Conservation (phyloP, 2,888 invertebrate species). For the Seladonia tumulorum region DNA sequence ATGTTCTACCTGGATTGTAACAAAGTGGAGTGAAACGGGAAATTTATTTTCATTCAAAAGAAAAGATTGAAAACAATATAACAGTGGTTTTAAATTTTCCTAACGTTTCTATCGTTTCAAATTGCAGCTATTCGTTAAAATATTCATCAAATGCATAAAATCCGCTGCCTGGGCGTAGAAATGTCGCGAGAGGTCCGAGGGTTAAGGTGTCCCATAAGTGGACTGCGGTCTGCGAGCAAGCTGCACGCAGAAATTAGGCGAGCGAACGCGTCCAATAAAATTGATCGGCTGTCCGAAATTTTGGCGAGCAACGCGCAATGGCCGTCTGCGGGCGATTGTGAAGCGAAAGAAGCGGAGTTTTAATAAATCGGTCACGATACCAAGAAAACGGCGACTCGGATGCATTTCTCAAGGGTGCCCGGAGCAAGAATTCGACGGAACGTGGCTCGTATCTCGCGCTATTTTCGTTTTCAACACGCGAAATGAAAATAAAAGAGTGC, state of each 20-base stretch:
- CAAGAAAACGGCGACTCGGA: conserved; percentile 32
- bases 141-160: too few relatives aligned
- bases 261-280: neutral
- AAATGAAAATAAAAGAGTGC: conserved; percentile 72
- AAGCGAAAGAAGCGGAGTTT: conserved; percentile 20
- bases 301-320: conserved; percentile 8
- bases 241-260: neutral
- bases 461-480: conserved; percentile 75
- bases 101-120: too few relatives aligned
- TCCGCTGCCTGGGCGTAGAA: too few relatives aligned
- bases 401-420: conserved; percentile 42
- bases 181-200: neutral
- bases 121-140: too few relatives aligned
- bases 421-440: conserved; percentile 53
- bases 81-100: too few relatives aligned
- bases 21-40: too few relatives aligned
- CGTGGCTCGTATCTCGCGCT: conserved; percentile 67
- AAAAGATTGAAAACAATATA: too few relatives aligned
- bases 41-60: too few relatives aligned
- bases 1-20: too few relatives aligned
- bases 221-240: neutral
- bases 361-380: conserved; percentile 54
- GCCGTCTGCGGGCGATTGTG: neutral
- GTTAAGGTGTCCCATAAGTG: neutral
- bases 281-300: neutral